Evolutionary conservation across 2,113 vertebrate genomes (phyloP), one percentile per base, ranked within the genome.

Genomic region (Strix aluco): DNA sequence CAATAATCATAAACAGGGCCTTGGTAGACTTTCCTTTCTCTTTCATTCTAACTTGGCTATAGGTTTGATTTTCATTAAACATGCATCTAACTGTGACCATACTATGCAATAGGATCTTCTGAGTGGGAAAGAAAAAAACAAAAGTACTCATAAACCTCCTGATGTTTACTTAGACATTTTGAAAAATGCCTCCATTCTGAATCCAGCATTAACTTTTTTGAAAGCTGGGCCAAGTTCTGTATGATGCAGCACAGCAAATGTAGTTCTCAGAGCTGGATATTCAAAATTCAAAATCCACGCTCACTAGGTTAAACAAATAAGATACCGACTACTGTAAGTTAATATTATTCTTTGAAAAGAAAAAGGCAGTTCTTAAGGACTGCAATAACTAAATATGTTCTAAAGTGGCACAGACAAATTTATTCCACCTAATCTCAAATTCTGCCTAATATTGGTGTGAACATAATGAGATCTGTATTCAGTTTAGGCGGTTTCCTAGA

Each of bases 21-120:
- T 62, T 86, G 25, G 23, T 89, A 81, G 63, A 32, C 27, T 69
- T 59, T 36, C 23, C 8, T 55, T 81, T 70, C 38, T 63, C 44
- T 89, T 78, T 71, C 47, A 67, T 65, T 92, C 29, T 87, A 47
- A 71, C 47, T 87, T 81, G 55, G 22, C 47, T 79, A 47, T 59
- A 86, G 34, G 13, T 74, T 84, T 86, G 65, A 20, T 87, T 91
- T 94, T 81, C 65, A 71, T 91, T 84, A 92, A 83, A 88, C 23
- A 47, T 47, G 15, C 23, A 67, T 42, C 34, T 92, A 69, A 70
- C 13, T 84, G 47, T 81, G 32, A 62, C n/a, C 44, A 67, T 63
- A 59, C 10, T 47, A 71, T 32, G 79, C 67, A 87, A 51, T 21
- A 67, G 23, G 59, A 74, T 67, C n/a, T 84, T 89, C 51, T 36